Evolutionary conservation across 2,113 vertebrate species (phyloP).

Genomic region (Rhinoderma darwinii): DNA sequence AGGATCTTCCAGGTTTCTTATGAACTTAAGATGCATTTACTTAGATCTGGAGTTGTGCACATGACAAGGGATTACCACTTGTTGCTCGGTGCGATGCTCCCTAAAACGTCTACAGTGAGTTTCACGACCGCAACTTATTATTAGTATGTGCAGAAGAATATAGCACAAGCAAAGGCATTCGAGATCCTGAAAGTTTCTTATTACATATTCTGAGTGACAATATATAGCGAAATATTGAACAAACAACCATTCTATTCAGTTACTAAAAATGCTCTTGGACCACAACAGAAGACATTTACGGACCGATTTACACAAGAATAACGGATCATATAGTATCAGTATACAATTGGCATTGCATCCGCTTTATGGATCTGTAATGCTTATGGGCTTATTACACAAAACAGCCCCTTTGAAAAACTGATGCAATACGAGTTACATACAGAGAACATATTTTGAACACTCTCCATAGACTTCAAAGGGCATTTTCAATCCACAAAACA

Average conservation of each 20-base stretch:
- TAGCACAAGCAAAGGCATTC: not conserved
- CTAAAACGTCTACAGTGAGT: not conserved
- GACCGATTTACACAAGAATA: not conserved
- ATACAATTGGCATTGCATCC: not conserved
- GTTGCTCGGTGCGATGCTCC: not conserved
- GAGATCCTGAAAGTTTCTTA: not conserved
- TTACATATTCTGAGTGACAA: not conserved
- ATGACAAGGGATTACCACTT: not conserved
- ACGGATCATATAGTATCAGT: not conserved
- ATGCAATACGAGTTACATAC: not conserved
- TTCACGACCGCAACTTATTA: not conserved
- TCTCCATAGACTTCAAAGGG: not conserved
- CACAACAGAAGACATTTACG: not conserved
- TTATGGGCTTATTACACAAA: not conserved
- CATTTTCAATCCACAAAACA: not conserved
- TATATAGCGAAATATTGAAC: not conserved
- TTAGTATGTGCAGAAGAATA: not conserved
- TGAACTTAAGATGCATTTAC: slow-evolving; percentile 20
- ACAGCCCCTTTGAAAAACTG: not conserved
- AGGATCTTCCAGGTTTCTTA: not conserved
- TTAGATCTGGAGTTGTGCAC: slow-evolving; percentile 18
- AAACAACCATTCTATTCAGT: no score
- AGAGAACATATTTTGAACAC: not conserved
- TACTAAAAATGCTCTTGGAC: no score
- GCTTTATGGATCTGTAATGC: not conserved